Percentiles rank a stretch among this genome's conserved stretches.
These are phyloP conservation scores for Neosalanx taihuensis DNA, from an alignment of 2,797 vertebrate species.

Conservation along the genomic window DNA sequence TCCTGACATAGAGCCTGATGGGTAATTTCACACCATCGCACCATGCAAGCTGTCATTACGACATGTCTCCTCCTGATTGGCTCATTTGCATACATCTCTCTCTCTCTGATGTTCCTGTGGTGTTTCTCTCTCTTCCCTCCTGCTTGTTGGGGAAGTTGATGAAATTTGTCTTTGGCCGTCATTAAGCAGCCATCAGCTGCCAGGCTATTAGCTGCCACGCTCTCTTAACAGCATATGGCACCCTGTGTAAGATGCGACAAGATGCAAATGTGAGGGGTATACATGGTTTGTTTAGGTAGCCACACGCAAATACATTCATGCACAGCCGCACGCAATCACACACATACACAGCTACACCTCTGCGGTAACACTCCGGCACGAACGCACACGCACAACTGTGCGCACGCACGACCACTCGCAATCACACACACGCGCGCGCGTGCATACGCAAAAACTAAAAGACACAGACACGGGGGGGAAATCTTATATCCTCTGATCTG, in stretches of 20 bases:
- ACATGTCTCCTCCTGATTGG: conserved; percentile 45
- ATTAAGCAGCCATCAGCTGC: conserved; percentile 73
- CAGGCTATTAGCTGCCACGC: conserved; percentile 76
- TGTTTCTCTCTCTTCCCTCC: conserved; percentile 4
- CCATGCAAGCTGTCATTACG: conserved; percentile 45
- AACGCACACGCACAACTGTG: not conserved
- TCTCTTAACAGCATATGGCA: conserved; percentile 76
- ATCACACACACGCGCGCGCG: not conserved
- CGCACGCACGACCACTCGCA: not conserved
- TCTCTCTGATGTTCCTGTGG: conserved; percentile 17
- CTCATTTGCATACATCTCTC: conserved; percentile 48
- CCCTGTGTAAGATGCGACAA: conserved; percentile 72
- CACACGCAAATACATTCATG: conserved; percentile 4
- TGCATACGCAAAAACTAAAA: not conserved
- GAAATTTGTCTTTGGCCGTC: conserved; percentile 75
- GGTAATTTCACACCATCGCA: conserved; percentile 54
- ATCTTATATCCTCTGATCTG: not conserved
- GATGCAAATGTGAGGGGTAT: conserved; percentile 66
- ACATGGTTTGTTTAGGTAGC: conserved; percentile 9
- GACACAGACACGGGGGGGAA: not conserved
- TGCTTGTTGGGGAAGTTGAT: conserved; percentile 71
- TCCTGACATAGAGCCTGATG: conserved; percentile 48
- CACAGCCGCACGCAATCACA: conserved; percentile 22
- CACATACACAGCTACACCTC: conserved; percentile 18
- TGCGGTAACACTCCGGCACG: not conserved